A percentile compares a stretch with the other conserved stretches of the same genome.
phyloP scores from a whole-genome alignment of 30 jellyfish, hydroid and myxozoan genomes.

The Aurelia sp. region DNA sequence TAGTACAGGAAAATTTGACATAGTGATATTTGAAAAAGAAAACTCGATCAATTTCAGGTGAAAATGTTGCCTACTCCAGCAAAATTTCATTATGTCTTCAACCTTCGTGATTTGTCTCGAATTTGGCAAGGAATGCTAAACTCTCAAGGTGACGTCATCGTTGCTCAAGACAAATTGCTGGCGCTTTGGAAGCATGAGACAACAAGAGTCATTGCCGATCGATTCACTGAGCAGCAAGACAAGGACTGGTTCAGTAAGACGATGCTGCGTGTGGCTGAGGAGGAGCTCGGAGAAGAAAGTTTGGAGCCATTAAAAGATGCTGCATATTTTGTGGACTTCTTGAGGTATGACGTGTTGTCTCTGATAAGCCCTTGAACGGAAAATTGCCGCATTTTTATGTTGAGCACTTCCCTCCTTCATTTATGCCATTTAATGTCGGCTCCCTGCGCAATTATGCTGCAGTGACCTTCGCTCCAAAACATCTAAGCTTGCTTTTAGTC shows the following conservation, averaged over 20 bases:
- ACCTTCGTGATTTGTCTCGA: conserved; percentile 81
- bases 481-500: too few species aligned
- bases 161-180: conserved; percentile 20
- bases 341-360: conserved; percentile 35
- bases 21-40: too few species aligned
- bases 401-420: too few species aligned
- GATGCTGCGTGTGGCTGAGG: conserved; percentile 66
- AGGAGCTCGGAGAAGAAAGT: conserved; percentile 77
- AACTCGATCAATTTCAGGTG: conserved; percentile 21
- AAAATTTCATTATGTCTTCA: conserved; percentile 75
- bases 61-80: conserved; percentile 90
- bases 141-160: conserved; percentile 65
- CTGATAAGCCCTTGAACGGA: too few species aligned
- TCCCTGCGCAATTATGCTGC: too few species aligned
- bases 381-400: too few species aligned
- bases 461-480: too few species aligned
- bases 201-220: conserved; percentile 77
- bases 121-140: conserved; percentile 91
- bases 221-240: conserved; percentile 76
- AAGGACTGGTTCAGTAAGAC: conserved; percentile 84
- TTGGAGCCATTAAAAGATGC: conserved; percentile 43
- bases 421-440: too few species aligned
- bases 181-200: conserved; percentile 82
- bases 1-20: too few species aligned
- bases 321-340: conserved; percentile 75